Conservation (phyloP, 2,113 vertebrate species). For the Parus major region DNA sequence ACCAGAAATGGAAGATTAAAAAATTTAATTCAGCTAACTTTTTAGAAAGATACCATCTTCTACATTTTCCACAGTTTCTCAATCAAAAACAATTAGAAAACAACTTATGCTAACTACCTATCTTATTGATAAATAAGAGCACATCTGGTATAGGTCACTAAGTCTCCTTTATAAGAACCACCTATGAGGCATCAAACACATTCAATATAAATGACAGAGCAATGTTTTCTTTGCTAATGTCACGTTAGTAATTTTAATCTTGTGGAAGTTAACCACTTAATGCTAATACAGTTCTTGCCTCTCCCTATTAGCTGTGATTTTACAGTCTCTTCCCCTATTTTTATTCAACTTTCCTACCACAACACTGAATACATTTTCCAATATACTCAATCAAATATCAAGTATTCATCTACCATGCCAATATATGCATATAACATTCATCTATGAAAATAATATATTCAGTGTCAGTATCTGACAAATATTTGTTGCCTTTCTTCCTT, state of each 20-base stretch:
- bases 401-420: background rate
- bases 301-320: background rate
- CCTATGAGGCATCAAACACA: background rate
- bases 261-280: constrained; percentile 4
- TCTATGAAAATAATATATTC: background rate
- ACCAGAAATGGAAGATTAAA: background rate
- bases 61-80: background rate
- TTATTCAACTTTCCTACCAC: background rate
- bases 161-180: background rate
- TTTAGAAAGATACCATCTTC: background rate
- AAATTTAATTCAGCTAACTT: background rate
- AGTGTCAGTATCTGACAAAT: background rate
- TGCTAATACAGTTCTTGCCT: background rate
- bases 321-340: background rate
- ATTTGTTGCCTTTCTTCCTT: background rate
- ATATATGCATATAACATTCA: background rate
- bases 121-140: background rate
- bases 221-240: constrained; percentile 14
- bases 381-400: background rate
- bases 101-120: background rate
- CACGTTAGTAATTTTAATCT: constrained; percentile 22
- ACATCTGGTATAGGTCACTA: background rate
- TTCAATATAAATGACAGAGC: constrained; percentile 6
- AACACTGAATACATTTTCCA: background rate
- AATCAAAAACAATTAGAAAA: background rate